Percentiles rank a stretch among this genome's conserved stretches.
These are phyloP conservation scores for Brachionus manjavacas DNA, from an alignment of 1,140 invertebrate species.

Conservation along the genomic window DNA sequence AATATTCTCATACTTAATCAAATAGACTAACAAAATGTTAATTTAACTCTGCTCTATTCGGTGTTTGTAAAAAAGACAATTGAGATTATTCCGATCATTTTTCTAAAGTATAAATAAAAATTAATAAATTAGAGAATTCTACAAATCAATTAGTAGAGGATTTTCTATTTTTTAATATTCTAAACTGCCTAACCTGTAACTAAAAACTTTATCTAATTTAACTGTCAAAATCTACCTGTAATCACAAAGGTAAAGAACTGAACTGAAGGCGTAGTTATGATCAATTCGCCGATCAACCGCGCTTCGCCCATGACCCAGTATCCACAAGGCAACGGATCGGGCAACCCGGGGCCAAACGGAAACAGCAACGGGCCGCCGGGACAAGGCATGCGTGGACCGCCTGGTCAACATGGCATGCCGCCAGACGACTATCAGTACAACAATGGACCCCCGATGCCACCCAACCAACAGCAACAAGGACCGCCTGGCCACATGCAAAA, in stretches of 20 bases:
- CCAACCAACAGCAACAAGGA: background rate
- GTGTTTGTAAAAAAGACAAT: background rate
- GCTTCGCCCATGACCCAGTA: conserved; percentile 8
- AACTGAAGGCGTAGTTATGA: background rate
- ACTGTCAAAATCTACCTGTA: background rate
- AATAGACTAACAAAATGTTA: background rate
- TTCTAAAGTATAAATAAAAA: background rate
- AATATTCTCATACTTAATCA: background rate
- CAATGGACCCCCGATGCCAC: background rate
- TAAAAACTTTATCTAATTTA: background rate
- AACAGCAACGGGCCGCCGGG: background rate
- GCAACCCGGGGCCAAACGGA: background rate
- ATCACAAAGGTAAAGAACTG: background rate
- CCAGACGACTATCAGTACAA: background rate
- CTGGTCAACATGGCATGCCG: background rate
- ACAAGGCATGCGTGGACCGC: conserved; percentile 3
- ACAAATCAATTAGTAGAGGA: background rate
- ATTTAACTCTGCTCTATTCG: background rate
- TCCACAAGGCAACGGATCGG: background rate
- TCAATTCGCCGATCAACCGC: conserved; percentile 19
- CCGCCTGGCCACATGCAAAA: background rate
- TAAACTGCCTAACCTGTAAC: background rate
- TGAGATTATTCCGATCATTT: background rate
- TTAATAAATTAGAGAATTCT: conserved; percentile 1
- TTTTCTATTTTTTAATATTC: background rate